Percentiles rank a stretch among this genome's conserved stretches.
phyloP scores from a whole-genome alignment of 1,140 invertebrate species.

The Drosophila jambulina region DNA sequence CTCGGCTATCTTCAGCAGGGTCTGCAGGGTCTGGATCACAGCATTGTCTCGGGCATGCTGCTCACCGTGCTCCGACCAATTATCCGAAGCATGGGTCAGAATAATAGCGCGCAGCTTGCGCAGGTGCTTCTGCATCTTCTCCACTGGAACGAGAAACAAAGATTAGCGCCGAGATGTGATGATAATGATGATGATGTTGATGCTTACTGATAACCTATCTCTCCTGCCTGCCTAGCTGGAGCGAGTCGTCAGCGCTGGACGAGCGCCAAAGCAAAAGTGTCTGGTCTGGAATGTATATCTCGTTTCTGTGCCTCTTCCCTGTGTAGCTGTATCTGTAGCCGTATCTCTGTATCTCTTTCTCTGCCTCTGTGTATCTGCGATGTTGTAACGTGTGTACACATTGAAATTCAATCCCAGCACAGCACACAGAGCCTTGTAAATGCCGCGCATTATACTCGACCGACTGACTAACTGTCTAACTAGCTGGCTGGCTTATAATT shows the following conservation, averaged over 20 bases:
- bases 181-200: slow-evolving; percentile 14
- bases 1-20: slow-evolving; percentile 80
- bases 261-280: slow-evolving; percentile 73
- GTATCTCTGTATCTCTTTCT: slow-evolving; percentile 7
- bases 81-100: slow-evolving; percentile 58
- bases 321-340: slow-evolving; percentile 8
- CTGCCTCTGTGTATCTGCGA: slow-evolving; percentile 18
- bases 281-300: slow-evolving; percentile 52
- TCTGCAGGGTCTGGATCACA: slow-evolving; percentile 78
- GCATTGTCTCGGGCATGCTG: slow-evolving; percentile 77
- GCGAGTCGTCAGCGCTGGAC: slow-evolving; percentile 46
- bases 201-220: slow-evolving; percentile 54
- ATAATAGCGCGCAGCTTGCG: slow-evolving; percentile 75
- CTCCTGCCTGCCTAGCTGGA: slow-evolving; percentile 44
- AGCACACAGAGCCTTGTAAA: slow-evolving; percentile 57
- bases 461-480: slow-evolving; percentile 42
- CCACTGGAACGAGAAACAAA: slow-evolving; percentile 54
- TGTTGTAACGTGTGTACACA: slow-evolving; percentile 46
- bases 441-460: slow-evolving; percentile 62
- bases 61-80: slow-evolving; percentile 71
- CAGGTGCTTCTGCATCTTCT: slow-evolving; percentile 83
- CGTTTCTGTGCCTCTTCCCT: not conserved
- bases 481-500: slow-evolving; percentile 71
- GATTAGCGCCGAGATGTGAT: slow-evolving; percentile 25
- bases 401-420: slow-evolving; percentile 69